phyloP scores from a whole-genome alignment of 2,113 vertebrate species.

The Microtus ochrogaster region DNA sequence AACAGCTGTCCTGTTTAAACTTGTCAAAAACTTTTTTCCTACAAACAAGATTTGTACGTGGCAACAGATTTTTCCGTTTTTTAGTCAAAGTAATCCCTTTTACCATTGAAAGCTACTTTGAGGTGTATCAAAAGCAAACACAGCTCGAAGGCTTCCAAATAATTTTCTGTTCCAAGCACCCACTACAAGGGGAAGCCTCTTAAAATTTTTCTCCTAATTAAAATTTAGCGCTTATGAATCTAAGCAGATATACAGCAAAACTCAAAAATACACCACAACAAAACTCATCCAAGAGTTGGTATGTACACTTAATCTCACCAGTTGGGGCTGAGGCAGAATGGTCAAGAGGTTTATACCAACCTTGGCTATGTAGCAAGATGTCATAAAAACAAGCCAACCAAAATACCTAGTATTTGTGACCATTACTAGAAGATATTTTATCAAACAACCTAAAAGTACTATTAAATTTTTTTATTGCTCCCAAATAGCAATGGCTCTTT shows the following conservation, averaged over 20 bases:
- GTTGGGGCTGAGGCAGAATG: neutral
- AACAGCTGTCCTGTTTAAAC: neutral
- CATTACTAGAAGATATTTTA: neutral
- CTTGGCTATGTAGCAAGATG: neutral
- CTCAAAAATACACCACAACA: neutral
- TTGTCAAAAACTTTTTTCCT: neutral
- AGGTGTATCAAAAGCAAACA: neutral
- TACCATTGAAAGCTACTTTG: neutral
- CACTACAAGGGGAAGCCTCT: neutral
- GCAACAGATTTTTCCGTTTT: neutral
- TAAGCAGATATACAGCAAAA: neutral
- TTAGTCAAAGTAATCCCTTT: slow-evolving; percentile 7
- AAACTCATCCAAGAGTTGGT: neutral
- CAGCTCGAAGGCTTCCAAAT: neutral
- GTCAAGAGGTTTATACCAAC: neutral
- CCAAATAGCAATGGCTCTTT: neutral
- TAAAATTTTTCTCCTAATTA: slow-evolving; percentile 18
- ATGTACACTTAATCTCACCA: neutral
- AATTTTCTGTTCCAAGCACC: slow-evolving; percentile 19
- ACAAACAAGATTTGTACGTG: neutral
- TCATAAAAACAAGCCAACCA: neutral
- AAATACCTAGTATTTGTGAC: neutral
- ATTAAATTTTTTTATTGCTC: neutral
- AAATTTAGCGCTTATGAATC: slow-evolving; percentile 32
- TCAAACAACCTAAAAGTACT: neutral